phyloP scores from a whole-genome alignment of 2,113 vertebrate genomes.

The Condylura cristata region DNA sequence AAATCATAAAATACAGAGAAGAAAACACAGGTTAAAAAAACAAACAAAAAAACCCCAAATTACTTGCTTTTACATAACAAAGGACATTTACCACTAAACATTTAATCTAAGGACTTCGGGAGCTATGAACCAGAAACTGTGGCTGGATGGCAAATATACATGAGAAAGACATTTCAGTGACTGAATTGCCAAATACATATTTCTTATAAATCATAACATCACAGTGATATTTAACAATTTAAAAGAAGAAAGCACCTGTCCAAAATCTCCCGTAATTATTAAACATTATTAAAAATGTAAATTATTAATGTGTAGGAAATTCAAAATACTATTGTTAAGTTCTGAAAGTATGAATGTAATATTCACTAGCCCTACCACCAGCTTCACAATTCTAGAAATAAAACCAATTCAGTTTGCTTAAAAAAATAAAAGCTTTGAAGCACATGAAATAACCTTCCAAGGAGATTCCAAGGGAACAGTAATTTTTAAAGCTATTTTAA shows the following conservation, averaged over 20 bases:
- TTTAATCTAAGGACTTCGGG: neutral
- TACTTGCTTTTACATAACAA: neutral
- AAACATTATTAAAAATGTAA: conserved; percentile 50
- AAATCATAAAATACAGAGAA: too few relatives aligned
- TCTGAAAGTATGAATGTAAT: conserved; percentile 42
- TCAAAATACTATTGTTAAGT: conserved; percentile 20
- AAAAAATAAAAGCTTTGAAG: conserved; percentile 23
- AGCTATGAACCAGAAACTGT: neutral
- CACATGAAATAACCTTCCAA: conserved; percentile 59
- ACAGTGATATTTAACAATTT: neutral
- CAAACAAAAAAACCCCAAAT: too few relatives aligned
- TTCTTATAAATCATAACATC: neutral
- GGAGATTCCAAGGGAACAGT: conserved; percentile 53
- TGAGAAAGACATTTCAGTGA: too few relatives aligned
- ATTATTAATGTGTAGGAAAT: conserved; percentile 53
- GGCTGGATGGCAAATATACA: neutral
- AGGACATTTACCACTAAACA: neutral
- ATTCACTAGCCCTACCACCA: conserved; percentile 37
- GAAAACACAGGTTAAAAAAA: too few relatives aligned
- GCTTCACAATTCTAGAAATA: conserved; percentile 54
- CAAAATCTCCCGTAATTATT: conserved; percentile 33
- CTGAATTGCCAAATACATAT: neutral
- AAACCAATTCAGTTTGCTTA: conserved; percentile 37
- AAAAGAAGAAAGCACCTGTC: conserved; percentile 23
- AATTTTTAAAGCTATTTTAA: conserved; percentile 66